Evolutionary conservation across 2,797 vertebrate species (phyloP).

Genomic region (Natrix natrix): DNA sequence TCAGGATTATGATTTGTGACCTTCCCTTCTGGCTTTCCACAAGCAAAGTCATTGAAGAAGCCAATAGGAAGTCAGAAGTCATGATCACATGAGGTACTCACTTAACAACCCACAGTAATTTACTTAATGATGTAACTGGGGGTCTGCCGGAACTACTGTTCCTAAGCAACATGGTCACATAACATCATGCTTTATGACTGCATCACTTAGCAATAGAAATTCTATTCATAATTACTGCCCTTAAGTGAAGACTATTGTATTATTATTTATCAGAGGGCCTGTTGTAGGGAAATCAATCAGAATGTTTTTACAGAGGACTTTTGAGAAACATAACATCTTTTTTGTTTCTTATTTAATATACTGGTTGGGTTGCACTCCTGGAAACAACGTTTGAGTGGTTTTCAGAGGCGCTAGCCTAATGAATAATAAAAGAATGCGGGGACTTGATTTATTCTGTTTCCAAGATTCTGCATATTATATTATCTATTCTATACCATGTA

Average conservation of each 20-base stretch:
- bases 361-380: too few relatives aligned
- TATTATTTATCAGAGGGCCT: background rate
- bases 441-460: background rate
- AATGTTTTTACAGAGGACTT: background rate
- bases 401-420: background rate
- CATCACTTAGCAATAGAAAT: background rate
- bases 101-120: background rate
- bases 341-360: background rate
- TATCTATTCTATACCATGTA: background rate
- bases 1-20: background rate
- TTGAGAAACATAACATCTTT: background rate
- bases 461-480: background rate
- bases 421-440: background rate
- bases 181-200: background rate
- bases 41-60: background rate
- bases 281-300: background rate
- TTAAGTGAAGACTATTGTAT: background rate
- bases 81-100: background rate
- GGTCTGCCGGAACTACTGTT: background rate
- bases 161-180: background rate
- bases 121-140: background rate
- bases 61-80: background rate
- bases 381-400: background rate
- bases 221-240: background rate
- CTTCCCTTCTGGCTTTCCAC: background rate